Conservation (phyloP, 2,113 vertebrate genomes). For the Alouatta palliata region DNA sequence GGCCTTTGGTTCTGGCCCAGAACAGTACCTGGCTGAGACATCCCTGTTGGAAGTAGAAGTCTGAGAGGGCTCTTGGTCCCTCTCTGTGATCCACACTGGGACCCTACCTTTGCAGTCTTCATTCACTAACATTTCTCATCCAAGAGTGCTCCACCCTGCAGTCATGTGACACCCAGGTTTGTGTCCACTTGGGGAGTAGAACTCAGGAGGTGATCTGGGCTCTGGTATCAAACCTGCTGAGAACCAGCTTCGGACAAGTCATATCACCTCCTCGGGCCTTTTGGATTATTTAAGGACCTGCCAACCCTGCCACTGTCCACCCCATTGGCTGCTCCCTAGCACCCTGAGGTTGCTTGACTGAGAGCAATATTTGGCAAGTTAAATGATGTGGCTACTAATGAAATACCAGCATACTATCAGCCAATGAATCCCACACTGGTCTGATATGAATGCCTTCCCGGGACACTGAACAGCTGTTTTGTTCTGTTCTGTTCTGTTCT, state of each 20-base stretch:
- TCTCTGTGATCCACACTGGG: background rate
- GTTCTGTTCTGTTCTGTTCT: background rate
- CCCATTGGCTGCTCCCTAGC: background rate
- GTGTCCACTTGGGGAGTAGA: background rate
- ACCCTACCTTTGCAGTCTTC: background rate
- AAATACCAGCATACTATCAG: rapidly evolving
- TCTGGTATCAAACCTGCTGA: background rate
- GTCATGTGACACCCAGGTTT: background rate
- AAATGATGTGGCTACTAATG: background rate
- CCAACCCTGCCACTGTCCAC: background rate
- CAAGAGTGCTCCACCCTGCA: rapidly evolving
- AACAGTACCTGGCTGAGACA: background rate
- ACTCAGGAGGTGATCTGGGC: background rate
- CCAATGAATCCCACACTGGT: background rate
- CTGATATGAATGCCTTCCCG: too few species aligned
- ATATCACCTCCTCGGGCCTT: background rate
- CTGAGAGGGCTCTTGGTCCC: background rate
- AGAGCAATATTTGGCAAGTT: background rate
- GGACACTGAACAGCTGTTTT: too few species aligned
- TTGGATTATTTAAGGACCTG: background rate
- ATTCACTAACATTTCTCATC: too few species aligned
- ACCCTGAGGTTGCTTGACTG: background rate
- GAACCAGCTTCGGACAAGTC: background rate
- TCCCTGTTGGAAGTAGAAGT: too few species aligned
- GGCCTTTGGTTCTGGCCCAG: too few species aligned